A percentile compares a stretch with the other conserved stretches of the same genome.
phyloP scores from a whole-genome alignment of 2,888 invertebrate species.

The Hemaris fuciformis region DNA sequence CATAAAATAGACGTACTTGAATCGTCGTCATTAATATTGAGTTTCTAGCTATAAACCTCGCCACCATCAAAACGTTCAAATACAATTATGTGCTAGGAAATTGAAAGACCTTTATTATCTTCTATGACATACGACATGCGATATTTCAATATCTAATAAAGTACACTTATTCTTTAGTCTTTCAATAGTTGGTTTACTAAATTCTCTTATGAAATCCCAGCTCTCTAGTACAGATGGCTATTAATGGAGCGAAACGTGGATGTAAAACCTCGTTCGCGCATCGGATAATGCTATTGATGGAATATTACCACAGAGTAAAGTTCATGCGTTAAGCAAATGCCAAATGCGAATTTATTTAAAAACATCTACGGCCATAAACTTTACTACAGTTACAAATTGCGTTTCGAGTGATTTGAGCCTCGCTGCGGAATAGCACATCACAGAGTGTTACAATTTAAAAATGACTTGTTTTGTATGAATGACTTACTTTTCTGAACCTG shows the following conservation, averaged over 20 bases:
- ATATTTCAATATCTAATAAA: too few relatives aligned
- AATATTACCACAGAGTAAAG: not conserved
- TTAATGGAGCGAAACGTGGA: conserved; percentile 4
- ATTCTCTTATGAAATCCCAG: too few relatives aligned
- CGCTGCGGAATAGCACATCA: not conserved
- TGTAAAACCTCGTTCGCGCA: not conserved
- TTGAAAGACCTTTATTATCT: too few relatives aligned
- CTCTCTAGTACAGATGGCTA: too few relatives aligned
- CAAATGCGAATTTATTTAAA: conserved; percentile 6
- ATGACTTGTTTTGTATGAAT: not conserved
- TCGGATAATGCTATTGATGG: not conserved
- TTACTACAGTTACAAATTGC: not conserved
- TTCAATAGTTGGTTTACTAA: too few relatives aligned
- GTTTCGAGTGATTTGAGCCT: not conserved
- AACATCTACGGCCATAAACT: not conserved
- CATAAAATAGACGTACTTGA: not conserved
- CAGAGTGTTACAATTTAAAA: not conserved
- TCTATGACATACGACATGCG: too few relatives aligned
- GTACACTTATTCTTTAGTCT: too few relatives aligned
- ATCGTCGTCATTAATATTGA: too few relatives aligned
- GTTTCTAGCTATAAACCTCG: too few relatives aligned
- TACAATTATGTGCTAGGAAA: too few relatives aligned
- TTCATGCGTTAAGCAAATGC: conserved; percentile 6
- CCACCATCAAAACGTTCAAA: too few relatives aligned
- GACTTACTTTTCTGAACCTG: too few relatives aligned